Percentiles rank a stretch among this genome's conserved stretches.
phyloP scores from a whole-genome alignment of 2,113 vertebrate species.

The Struthio camelus region DNA sequence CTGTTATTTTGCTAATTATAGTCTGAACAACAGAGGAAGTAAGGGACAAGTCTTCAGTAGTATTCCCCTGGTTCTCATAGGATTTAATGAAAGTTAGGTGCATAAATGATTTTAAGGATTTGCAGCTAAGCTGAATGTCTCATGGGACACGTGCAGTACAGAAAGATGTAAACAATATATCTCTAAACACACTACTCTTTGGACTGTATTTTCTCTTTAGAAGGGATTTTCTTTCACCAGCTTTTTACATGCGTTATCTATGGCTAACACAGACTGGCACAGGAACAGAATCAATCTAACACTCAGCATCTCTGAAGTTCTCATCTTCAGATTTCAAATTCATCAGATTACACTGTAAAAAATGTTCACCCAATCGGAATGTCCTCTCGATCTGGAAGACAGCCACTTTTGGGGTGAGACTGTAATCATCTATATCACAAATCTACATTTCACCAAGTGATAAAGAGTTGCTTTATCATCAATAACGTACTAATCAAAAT shows the following conservation, averaged over 20 bases:
- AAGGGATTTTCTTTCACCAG: background rate
- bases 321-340: constrained; percentile 14
- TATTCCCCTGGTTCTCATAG: background rate
- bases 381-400: background rate
- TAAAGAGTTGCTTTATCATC: background rate
- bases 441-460: background rate
- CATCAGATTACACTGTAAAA: background rate
- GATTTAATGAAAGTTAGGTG: background rate
- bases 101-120: background rate
- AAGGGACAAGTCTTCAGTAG: background rate
- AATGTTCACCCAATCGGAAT: background rate
- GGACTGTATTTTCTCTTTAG: background rate
- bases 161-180: background rate
- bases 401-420: background rate
- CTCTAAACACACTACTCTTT: background rate
- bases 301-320: background rate
- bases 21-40: background rate
- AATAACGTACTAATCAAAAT: background rate
- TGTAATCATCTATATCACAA: background rate
- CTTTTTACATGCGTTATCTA: background rate
- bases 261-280: rapidly evolving
- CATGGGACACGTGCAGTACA: background rate
- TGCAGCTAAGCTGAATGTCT: background rate
- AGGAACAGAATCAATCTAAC: background rate
- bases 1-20: background rate